A percentile compares a stretch with the other conserved stretches of the same genome.
Evolutionary conservation across 2,113 vertebrate species (phyloP).

Genomic region (Leiothrix lutea): DNA sequence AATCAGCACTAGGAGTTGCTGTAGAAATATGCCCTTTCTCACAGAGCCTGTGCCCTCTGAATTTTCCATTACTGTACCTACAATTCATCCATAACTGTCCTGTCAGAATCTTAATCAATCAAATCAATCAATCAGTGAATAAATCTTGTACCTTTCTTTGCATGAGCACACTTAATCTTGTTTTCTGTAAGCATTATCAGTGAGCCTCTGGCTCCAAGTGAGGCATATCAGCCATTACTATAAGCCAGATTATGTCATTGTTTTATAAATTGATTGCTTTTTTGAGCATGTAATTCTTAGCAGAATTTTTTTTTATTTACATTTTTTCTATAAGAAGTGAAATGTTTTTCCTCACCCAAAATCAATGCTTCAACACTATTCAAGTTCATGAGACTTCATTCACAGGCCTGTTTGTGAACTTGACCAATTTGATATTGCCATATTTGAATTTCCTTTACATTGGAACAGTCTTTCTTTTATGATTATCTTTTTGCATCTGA

Average conservation of each 20-base stretch:
- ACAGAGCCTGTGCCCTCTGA: background rate
- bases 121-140: slow-evolving; percentile 32
- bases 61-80: slow-evolving; percentile 10
- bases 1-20: background rate
- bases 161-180: slow-evolving; percentile 22
- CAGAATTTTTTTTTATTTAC: background rate
- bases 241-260: background rate
- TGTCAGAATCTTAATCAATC: slow-evolving; percentile 37
- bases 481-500: background rate
- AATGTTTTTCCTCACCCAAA: background rate
- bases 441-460: background rate
- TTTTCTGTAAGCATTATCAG: background rate
- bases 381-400: background rate
- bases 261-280: background rate
- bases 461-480: background rate
- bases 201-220: background rate
- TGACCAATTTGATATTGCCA: background rate
- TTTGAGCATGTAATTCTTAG: background rate
- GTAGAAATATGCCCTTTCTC: background rate
- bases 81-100: slow-evolving; percentile 17
- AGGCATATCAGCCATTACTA: background rate
- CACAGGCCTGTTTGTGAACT: background rate
- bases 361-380: background rate
- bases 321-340: background rate
- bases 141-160: slow-evolving; percentile 19